Conservation (phyloP, 2,888 invertebrate genomes). For the Drosophila fungiperda region DNA sequence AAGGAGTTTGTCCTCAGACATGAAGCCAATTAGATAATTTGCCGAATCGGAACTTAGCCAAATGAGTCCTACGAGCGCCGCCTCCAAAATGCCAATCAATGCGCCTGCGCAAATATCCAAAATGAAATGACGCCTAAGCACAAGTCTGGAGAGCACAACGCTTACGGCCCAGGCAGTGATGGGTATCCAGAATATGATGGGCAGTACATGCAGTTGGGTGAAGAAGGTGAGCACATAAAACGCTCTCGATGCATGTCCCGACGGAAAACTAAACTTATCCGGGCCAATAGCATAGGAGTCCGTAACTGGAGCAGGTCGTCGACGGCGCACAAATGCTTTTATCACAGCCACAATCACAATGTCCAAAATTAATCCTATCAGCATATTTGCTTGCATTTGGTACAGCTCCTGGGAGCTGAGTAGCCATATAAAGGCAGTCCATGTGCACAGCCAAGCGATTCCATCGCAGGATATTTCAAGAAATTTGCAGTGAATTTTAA, state of each 20-base stretch:
- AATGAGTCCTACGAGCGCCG: slow-evolving; percentile 87
- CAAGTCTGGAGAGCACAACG: slow-evolving; percentile 91
- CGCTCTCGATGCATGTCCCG: slow-evolving; percentile 96
- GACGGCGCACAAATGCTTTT: slow-evolving; percentile 92
- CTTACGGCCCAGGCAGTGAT: slow-evolving; percentile 90
- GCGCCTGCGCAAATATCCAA: slow-evolving; percentile 93
- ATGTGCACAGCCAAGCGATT: slow-evolving; percentile 92
- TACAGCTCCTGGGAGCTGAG: slow-evolving; percentile 89
- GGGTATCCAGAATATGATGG: slow-evolving; percentile 87
- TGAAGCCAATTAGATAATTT: slow-evolving; percentile 62
- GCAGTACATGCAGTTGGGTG: slow-evolving; percentile 88
- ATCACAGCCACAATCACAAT: slow-evolving; percentile 90
- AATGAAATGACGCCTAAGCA: slow-evolving; percentile 94
- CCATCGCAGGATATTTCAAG: slow-evolving; percentile 93
- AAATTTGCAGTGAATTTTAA: slow-evolving; percentile 80
- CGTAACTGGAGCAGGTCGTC: slow-evolving; percentile 90
- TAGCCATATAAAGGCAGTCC: slow-evolving; percentile 92
- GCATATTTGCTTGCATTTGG: slow-evolving; percentile 93
- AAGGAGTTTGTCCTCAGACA: slow-evolving; percentile 77
- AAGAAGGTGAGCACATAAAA: slow-evolving; percentile 91
- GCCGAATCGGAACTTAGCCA: slow-evolving; percentile 88
- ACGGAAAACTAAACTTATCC: slow-evolving; percentile 96
- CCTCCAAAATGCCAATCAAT: slow-evolving; percentile 90
- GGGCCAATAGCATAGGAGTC: slow-evolving; percentile 90
- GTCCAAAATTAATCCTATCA: slow-evolving; percentile 92